phyloP scores from a whole-genome alignment of 2,113 vertebrate genomes.

The Semicossyphus pulcher region DNA sequence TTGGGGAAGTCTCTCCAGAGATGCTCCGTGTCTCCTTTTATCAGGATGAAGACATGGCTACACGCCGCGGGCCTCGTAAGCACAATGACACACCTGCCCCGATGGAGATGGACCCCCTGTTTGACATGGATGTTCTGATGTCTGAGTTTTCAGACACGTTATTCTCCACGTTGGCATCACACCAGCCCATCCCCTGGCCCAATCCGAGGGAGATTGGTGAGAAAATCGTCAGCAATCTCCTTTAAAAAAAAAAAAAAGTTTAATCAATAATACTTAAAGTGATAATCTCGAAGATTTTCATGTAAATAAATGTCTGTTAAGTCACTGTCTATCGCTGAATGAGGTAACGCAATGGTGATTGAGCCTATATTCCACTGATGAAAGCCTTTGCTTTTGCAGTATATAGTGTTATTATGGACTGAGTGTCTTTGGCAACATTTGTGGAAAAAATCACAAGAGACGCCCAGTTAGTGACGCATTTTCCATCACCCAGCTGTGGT shows the following conservation, averaged over 20 bases:
- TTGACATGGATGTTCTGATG: slow-evolving; percentile 97
- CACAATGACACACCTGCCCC: slow-evolving; percentile 88
- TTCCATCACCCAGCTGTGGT: too few relatives aligned
- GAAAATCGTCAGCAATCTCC: slow-evolving; percentile 13
- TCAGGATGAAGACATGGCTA: slow-evolving; percentile 90
- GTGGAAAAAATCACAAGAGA: too few relatives aligned
- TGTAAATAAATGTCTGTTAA: too few relatives aligned
- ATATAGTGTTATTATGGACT: too few relatives aligned
- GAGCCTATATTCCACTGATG: too few relatives aligned
- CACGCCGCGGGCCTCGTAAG: slow-evolving; percentile 79
- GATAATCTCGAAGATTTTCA: too few relatives aligned
- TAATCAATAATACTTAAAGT: not conserved
- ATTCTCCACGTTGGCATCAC: slow-evolving; percentile 94
- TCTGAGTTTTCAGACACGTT: slow-evolving; percentile 96
- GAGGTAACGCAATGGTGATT: too few relatives aligned
- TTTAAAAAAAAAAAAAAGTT: too few relatives aligned
- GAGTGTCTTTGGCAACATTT: too few relatives aligned
- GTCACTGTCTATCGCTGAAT: too few relatives aligned
- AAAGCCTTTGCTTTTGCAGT: too few relatives aligned
- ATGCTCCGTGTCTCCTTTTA: slow-evolving; percentile 84
- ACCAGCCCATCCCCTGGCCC: slow-evolving; percentile 92
- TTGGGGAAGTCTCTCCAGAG: slow-evolving; percentile 87
- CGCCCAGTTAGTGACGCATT: too few relatives aligned
- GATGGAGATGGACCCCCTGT: slow-evolving; percentile 94
- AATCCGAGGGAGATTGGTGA: slow-evolving; percentile 95